A percentile compares a stretch with the other conserved stretches of the same genome.
Conservation (phyloP, 2,888 invertebrate species). For the Mongoloraphidia duomilia region DNA sequence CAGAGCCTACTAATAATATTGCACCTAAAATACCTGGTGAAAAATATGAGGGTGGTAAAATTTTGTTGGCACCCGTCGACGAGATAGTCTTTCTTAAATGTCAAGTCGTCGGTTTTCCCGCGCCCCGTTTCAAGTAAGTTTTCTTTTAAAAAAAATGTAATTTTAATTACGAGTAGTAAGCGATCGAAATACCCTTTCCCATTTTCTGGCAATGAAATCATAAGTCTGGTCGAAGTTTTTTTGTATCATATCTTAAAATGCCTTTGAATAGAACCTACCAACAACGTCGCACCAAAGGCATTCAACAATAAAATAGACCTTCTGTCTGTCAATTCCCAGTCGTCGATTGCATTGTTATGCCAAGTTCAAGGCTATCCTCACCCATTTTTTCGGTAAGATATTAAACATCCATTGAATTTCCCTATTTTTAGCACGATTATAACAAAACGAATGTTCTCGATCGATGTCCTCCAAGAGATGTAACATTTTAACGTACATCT, state of each 20-base stretch:
- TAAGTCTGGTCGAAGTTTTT: too few species aligned
- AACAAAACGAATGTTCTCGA: too few species aligned
- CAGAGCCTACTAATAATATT: conserved; percentile 51
- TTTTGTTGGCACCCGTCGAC: conserved; percentile 8
- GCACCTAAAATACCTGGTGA: conserved; percentile 37
- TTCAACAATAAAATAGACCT: conserved; percentile 31
- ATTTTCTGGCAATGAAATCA: too few species aligned
- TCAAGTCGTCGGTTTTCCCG: conserved; percentile 53
- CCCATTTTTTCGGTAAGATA: conserved; percentile 46
- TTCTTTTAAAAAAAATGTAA: too few species aligned
- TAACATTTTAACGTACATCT: not conserved
- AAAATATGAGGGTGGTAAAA: conserved; percentile 28
- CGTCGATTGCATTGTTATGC: conserved; percentile 34
- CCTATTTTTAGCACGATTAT: too few species aligned
- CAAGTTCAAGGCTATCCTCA: conserved; percentile 47
- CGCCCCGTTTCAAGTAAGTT: conserved; percentile 55
- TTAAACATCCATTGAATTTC: not conserved
- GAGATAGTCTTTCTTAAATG: conserved; percentile 46
- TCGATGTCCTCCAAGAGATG: too few species aligned
- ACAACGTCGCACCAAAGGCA: conserved; percentile 43
- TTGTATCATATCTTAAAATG: too few species aligned
- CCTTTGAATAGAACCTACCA: conserved; percentile 35
- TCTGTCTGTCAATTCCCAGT: conserved; percentile 20
- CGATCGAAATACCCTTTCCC: too few species aligned
- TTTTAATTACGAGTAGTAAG: too few species aligned